Conservation (phyloP, 2,888 invertebrate genomes). For the Lasioglossum morio region DNA sequence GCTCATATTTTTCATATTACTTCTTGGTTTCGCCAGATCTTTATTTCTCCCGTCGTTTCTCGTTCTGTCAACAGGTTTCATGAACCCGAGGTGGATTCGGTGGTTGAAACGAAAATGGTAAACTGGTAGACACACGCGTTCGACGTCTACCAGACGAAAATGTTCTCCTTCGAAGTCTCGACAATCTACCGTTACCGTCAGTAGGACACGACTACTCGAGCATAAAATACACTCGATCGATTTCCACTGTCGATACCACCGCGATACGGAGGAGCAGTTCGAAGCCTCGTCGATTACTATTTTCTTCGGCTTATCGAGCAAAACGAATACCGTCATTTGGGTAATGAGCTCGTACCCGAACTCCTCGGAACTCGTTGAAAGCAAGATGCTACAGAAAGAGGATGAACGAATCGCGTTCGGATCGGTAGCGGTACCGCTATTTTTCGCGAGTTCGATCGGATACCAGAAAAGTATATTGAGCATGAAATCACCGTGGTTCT, state of each 20-base stretch:
- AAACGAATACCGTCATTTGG: background rate
- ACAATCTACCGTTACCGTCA: slow-evolving; percentile 12
- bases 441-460: slow-evolving; percentile 40
- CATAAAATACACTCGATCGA: background rate
- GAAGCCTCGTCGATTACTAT: background rate
- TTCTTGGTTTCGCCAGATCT: background rate
- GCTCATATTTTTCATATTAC: background rate
- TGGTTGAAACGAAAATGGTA: background rate
- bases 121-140: background rate
- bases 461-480: slow-evolving; percentile 73
- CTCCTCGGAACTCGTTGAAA: background rate
- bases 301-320: background rate
- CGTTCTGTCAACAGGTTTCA: background rate
- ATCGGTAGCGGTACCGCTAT: slow-evolving; percentile 44
- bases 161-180: background rate
- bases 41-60: background rate
- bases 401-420: slow-evolving; percentile 26
- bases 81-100: background rate
- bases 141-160: background rate
- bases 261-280: background rate
- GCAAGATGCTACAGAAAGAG: slow-evolving; percentile 12
- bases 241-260: background rate
- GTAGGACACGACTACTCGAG: slow-evolving; percentile 8
- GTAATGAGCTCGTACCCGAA: background rate
- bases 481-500: slow-evolving; percentile 81